Percentiles rank a stretch among this genome's conserved stretches.
These are phyloP conservation scores for Eugnorisma glareosa DNA, from an alignment of 2,888 invertebrate genomes.

Conservation along the genomic window DNA sequence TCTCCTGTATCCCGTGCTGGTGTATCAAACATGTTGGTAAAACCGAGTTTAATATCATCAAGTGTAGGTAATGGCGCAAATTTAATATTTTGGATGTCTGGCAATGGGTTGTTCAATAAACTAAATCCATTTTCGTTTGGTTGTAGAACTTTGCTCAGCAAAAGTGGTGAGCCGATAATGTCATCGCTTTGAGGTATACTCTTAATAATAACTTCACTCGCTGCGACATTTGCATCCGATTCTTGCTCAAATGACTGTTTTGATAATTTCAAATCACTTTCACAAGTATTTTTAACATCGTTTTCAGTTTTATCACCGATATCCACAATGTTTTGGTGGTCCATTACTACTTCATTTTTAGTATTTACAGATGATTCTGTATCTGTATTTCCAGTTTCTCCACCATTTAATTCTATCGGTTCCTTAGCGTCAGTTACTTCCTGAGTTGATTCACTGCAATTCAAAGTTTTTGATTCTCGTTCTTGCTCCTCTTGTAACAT, in stretches of 20 bases:
- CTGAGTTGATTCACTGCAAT: conserved; percentile 26
- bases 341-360: conserved; percentile 5
- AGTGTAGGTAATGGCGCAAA: conserved; percentile 67
- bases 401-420: not conserved
- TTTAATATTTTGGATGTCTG: conserved; percentile 62
- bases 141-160: conserved; percentile 61
- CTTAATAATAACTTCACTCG: conserved; percentile 74
- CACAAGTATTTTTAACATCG: conserved; percentile 27
- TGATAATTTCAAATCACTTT: conserved; percentile 22
- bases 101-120: conserved; percentile 44
- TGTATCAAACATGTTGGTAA: conserved; percentile 70
- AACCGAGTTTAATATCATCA: conserved; percentile 69
- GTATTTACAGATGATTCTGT: conserved; percentile 34
- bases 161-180: conserved; percentile 49
- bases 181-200: conserved; percentile 58
- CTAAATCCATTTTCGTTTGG: conserved; percentile 53
- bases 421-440: conserved; percentile 1
- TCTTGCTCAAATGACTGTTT: conserved; percentile 25
- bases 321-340: conserved; percentile 12
- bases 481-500: conserved; percentile 69
- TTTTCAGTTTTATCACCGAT: not conserved
- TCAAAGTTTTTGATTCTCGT: conserved; percentile 55
- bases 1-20: conserved; percentile 56
- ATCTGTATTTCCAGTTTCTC: conserved; percentile 19
- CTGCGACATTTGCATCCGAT: conserved; percentile 74